Base-by-base conservation (phyloP, 2,797 vertebrate species). In the Staurois parvus region DNA sequence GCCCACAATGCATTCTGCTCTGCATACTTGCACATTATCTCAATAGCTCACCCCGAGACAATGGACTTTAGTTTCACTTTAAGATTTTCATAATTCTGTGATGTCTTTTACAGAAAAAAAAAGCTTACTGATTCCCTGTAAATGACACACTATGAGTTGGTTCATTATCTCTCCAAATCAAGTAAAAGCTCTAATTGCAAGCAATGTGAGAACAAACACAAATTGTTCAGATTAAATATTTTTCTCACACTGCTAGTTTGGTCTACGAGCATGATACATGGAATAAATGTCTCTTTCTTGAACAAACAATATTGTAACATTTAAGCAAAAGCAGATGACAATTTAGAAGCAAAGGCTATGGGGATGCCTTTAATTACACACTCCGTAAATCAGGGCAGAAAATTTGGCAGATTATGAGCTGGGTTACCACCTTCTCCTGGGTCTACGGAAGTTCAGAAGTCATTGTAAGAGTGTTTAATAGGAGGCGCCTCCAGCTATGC, bases 291-390 rank as follows among this genome's bases (percentile, higher is more conserved):
- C 79, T 62, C 52, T 21, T 37, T 26, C 30, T 34, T 37, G 4
- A 64, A 28, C 52, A 28, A n/a, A 81, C 59, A 52, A 81, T 81
- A 62, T 59, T 59, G 72, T 73, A 29, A 26, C 29, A 62, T 62
- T 72, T 81, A 81, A 81, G 68, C 28, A 59, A 81, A 81, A 81
- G 32, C 79, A 81, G 79, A 81, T 81, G 68, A 52, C 68, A 73
- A 40, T 81, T 66, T 81, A 29, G 30, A 80, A 70, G 3, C 28
- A 81, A 64, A 81, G 40, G 76, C 62, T 24, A 24, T 67, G 12
- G 62, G 76, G 37, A 40, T 30, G 37, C 37, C 8, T 66, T 52
- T 40, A 72, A 81, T 81, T 72, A 81, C 79, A 62, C 79, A 81
- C 69, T 73, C 28, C n/a, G 59, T 81, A 81, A 72, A 81, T 81